Conservation (phyloP, 2,888 invertebrate species). For the Pristionchus entomophagus region DNA sequence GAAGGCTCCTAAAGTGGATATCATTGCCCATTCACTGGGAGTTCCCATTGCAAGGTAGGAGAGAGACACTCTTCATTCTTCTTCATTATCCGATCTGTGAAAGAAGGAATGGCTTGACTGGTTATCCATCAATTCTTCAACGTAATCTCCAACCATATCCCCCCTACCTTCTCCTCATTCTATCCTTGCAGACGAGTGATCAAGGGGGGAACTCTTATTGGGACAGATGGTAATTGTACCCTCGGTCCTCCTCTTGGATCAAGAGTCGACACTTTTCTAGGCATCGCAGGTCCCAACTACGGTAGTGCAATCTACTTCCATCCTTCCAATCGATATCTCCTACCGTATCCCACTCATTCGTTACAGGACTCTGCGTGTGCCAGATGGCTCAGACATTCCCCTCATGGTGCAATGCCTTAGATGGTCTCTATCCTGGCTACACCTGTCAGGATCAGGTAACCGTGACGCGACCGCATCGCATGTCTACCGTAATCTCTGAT, state of each 20-base stretch:
- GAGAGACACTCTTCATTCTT: background rate
- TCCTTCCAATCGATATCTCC: background rate
- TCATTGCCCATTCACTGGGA: constrained; percentile 74
- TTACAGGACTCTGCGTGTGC: constrained; percentile 69
- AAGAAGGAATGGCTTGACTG: too few species aligned
- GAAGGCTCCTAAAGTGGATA: constrained; percentile 71
- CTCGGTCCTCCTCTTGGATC: constrained; percentile 70
- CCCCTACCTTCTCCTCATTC: background rate
- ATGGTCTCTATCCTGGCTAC: constrained; percentile 71
- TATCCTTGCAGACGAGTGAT: constrained; percentile 66
- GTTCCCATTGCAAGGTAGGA: constrained; percentile 60
- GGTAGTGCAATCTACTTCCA: too few species aligned
- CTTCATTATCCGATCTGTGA: background rate
- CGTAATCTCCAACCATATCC: too few species aligned
- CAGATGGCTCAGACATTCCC: constrained; percentile 75
- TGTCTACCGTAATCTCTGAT: background rate
- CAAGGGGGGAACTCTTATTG: constrained; percentile 72
- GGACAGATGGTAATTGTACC: constrained; percentile 74
- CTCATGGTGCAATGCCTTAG: constrained; percentile 75
- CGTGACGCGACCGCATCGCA: constrained; percentile 16
- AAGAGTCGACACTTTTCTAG: constrained; percentile 73
- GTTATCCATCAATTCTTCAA: too few species aligned
- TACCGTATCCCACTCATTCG: background rate
- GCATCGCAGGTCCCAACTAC: constrained; percentile 74
- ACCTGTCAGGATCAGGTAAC: constrained; percentile 70